Base-by-base conservation (phyloP, 2,113 vertebrate species). In the Bucco capensis region DNA sequence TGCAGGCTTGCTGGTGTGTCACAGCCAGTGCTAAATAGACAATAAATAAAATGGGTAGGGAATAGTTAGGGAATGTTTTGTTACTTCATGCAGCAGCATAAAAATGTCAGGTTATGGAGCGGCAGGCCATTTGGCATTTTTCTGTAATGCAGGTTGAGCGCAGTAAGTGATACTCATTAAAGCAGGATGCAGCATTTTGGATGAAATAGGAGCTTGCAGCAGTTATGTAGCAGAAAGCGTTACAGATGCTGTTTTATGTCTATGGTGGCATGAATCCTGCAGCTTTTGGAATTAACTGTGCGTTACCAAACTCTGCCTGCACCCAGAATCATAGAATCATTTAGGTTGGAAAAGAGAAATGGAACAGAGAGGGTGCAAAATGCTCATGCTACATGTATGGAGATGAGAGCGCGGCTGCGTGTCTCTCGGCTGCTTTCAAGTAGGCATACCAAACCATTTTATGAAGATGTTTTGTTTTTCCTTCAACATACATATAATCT, bases 181-280 rank as follows among this genome's bases (percentile, higher is more conserved):
- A 90, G 77, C 79, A 86, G 83, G 85, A 85, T 86, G 83, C 79
- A 87, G 93, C 57, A 47, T 69, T 85, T 30, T 44, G 42, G 66
- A 74, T 84, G 84, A 70, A 84, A 74, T 13, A 44, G 69, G 66
- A 77, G 81, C 85, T 88, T 86, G 85, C 79, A 89, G 93, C 73
- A 62, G 64, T 90, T 81, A 8, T 21, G 33, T 76, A 78, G 58
- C 51, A 74, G 22, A 66, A 74, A 51, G 44, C 6, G 0, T 79
- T 72, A 58, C 17, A 35, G 86, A 74, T 82, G 74, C 92, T 86
- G 81, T 88, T 94, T 96, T 88, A 87, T 84, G 81, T 73, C 69
- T 14, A 3, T 15, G 56, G 58, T 82, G 74, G 71, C 23, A 12
- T 5, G 12, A 50, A 79, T 95, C 78, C 92, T 93, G 81, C 81